phyloP scores from a whole-genome alignment of 2,888 invertebrate species.

The Theretra japonica region DNA sequence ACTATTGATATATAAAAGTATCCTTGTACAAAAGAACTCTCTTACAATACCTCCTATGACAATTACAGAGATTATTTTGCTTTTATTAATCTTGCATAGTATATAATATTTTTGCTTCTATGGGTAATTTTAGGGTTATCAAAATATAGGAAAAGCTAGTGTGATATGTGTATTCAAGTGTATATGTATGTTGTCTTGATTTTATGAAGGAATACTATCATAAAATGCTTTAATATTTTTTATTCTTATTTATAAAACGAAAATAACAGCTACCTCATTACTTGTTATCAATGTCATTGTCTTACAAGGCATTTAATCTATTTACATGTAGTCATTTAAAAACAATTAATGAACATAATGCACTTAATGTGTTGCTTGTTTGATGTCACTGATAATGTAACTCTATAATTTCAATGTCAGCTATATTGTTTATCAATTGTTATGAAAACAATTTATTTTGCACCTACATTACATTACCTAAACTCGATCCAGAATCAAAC shows the following conservation, averaged over 20 bases:
- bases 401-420: background rate
- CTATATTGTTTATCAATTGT: background rate
- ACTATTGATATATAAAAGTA: background rate
- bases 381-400: background rate
- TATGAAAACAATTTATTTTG: background rate
- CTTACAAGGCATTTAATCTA: background rate
- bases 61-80: too few species aligned
- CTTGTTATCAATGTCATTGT: background rate
- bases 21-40: background rate
- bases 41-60: background rate
- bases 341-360: slow-evolving; percentile 10
- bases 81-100: too few species aligned
- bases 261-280: too few species aligned
- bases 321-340: slow-evolving; percentile 7
- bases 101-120: too few species aligned
- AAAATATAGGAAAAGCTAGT: too few species aligned
- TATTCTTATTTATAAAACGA: too few species aligned
- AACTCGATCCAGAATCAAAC: background rate
- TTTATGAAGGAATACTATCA: too few species aligned
- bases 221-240: too few species aligned
- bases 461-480: background rate
- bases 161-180: too few species aligned
- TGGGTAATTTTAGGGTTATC: too few species aligned
- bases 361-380: background rate
- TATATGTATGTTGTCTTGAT: too few species aligned